These are phyloP conservation scores for Pteria penguin DNA, from an alignment of 2,888 invertebrate genomes.

Conservation along the genomic window DNA sequence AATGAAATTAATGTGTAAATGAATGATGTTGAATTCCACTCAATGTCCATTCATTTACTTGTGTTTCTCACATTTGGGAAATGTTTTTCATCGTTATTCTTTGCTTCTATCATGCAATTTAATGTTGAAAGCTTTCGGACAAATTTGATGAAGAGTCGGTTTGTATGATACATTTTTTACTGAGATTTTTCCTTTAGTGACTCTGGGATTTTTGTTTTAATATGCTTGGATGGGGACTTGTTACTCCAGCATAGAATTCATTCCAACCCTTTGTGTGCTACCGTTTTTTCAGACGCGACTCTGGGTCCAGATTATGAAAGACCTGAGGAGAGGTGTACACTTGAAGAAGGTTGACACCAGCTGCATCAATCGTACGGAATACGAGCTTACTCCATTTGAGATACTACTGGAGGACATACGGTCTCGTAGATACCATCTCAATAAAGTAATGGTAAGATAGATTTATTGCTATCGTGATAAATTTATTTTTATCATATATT, in stretches of 20 bases:
- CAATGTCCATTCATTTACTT: too few relatives aligned
- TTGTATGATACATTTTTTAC: too few relatives aligned
- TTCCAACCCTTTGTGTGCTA: background rate
- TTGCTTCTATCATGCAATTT: too few relatives aligned
- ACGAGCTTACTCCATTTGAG: conserved; percentile 96
- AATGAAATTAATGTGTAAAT: too few relatives aligned
- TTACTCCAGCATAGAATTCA: too few relatives aligned
- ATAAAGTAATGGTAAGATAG: conserved; percentile 84
- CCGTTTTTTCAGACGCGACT: conserved; percentile 88
- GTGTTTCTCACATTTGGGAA: too few relatives aligned
- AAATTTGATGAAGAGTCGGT: too few relatives aligned
- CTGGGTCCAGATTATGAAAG: conserved; percentile 88
- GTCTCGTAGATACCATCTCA: conserved; percentile 91
- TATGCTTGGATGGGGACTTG: background rate
- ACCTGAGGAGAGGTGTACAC: conserved; percentile 94
- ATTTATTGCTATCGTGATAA: too few relatives aligned
- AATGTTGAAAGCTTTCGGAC: too few relatives aligned
- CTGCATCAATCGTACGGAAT: conserved; percentile 86
- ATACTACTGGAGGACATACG: conserved; percentile 97
- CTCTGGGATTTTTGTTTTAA: background rate
- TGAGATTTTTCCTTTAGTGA: background rate
- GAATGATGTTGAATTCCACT: too few relatives aligned
- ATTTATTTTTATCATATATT: too few relatives aligned
- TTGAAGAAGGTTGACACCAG: conserved; percentile 89
- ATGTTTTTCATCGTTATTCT: too few relatives aligned